phyloP scores from a whole-genome alignment of 2,888 invertebrate genomes.

The Andrena minutula region DNA sequence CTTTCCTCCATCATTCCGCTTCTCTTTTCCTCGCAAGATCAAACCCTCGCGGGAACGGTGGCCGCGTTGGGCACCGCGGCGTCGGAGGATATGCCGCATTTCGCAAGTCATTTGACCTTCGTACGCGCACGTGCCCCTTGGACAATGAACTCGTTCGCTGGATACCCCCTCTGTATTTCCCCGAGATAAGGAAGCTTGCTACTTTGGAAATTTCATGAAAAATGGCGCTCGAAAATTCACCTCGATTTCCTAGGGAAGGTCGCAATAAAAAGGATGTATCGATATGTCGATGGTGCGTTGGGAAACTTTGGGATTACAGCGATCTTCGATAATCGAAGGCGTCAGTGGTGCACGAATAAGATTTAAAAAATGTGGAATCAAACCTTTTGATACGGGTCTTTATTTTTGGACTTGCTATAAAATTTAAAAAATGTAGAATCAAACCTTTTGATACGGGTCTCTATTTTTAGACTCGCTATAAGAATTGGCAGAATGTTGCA shows the following conservation, averaged over 20 bases:
- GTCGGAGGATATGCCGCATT: slow-evolving; percentile 36
- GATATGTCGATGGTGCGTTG: not conserved
- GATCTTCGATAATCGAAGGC: too few relatives aligned
- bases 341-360: too few relatives aligned
- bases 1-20: slow-evolving; percentile 3
- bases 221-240: slow-evolving; percentile 6
- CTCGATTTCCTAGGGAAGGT: not conserved
- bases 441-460: too few relatives aligned
- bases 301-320: too few relatives aligned
- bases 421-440: too few relatives aligned
- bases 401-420: too few relatives aligned
- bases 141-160: slow-evolving; percentile 27
- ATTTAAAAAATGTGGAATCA: too few relatives aligned
- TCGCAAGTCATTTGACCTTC: slow-evolving; percentile 48
- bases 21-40: not conserved
- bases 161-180: slow-evolving; percentile 17
- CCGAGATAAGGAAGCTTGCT: slow-evolving; percentile 14
- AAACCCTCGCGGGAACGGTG: slow-evolving; percentile 19
- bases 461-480: too few relatives aligned
- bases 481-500: too few relatives aligned
- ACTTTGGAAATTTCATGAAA: slow-evolving; percentile 30
- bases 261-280: not conserved
- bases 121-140: slow-evolving; percentile 36
- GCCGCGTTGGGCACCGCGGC: not conserved
- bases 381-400: too few relatives aligned